Conservation (phyloP, 2,113 vertebrate genomes). For the Pelusios castaneus region DNA sequence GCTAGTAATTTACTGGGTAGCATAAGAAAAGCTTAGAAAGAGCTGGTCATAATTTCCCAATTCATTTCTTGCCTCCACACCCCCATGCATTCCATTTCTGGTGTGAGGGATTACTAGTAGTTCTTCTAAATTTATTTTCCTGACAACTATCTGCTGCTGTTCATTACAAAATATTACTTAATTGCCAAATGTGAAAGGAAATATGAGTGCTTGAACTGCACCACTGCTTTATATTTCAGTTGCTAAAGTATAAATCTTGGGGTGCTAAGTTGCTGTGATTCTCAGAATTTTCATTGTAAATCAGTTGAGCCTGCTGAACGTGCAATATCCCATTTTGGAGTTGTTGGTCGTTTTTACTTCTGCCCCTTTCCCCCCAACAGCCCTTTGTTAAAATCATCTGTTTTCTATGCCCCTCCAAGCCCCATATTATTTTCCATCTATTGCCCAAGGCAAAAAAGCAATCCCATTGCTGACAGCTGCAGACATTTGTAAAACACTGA, state of each 20-base stretch:
- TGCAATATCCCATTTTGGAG: slow-evolving; percentile 26
- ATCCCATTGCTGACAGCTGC: not conserved
- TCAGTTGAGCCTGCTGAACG: not conserved
- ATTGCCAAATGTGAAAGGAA: slow-evolving; percentile 43
- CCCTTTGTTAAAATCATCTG: not conserved
- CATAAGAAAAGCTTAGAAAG: slow-evolving; percentile 44
- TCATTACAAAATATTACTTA: slow-evolving; percentile 45
- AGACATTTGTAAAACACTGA: not conserved
- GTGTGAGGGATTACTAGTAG: slow-evolving; percentile 37
- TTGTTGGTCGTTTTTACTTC: slow-evolving; percentile 3
- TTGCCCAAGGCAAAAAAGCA: not conserved
- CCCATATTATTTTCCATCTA: not conserved
- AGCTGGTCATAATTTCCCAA: not conserved
- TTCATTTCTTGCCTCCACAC: slow-evolving; percentile 26
- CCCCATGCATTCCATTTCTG: not conserved
- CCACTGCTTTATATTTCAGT: not conserved
- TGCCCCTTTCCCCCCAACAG: not conserved
- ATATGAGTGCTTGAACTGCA: slow-evolving; percentile 8
- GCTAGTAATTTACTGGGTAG: slow-evolving; percentile 46
- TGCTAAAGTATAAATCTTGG: not conserved
- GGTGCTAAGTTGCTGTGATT: slow-evolving; percentile 2
- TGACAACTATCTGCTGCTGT: slow-evolving; percentile 34
- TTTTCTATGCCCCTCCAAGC: not conserved
- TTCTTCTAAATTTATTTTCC: slow-evolving; percentile 32
- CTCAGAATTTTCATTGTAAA: not conserved